phyloP scores from a whole-genome alignment of 1,140 invertebrate genomes.

The Sweltsa coloradensis region DNA sequence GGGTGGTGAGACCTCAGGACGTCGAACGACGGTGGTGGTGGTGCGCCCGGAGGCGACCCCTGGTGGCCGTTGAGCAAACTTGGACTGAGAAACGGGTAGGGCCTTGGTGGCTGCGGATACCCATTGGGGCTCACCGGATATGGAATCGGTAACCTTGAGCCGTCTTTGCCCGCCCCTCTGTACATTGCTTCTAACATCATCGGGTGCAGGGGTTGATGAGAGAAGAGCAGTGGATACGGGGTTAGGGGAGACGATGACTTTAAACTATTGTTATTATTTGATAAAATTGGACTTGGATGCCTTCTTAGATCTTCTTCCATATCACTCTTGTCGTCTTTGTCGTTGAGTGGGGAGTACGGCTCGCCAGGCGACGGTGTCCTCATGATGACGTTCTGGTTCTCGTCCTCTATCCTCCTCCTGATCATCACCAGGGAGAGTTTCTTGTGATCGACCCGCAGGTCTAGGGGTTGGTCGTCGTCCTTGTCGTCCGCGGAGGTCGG shows the following conservation, averaged over 20 bases:
- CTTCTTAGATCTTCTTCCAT: background rate
- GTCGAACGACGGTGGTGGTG: conserved; percentile 30
- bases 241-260: background rate
- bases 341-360: background rate
- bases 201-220: conserved; percentile 46
- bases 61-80: conserved; percentile 28
- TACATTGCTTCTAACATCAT: conserved; percentile 59
- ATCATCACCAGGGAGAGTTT: conserved; percentile 34
- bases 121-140: conserved; percentile 29
- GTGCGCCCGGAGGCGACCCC: conserved; percentile 23
- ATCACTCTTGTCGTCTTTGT: background rate
- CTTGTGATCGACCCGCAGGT: conserved; percentile 70
- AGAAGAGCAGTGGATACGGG: conserved; percentile 34
- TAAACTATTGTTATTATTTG: background rate
- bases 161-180: conserved; percentile 39
- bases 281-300: background rate
- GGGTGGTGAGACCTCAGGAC: conserved; percentile 28
- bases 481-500: conserved; percentile 29
- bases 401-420: conserved; percentile 46
- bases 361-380: conserved; percentile 37
- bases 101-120: conserved; percentile 22
- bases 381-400: conserved; percentile 55
- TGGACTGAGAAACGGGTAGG: conserved; percentile 30
- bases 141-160: conserved; percentile 32
- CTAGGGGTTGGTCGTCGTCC: conserved; percentile 59